phyloP scores from a whole-genome alignment of 1,140 invertebrate genomes.

The Pseudachorutes palmiensis region DNA sequence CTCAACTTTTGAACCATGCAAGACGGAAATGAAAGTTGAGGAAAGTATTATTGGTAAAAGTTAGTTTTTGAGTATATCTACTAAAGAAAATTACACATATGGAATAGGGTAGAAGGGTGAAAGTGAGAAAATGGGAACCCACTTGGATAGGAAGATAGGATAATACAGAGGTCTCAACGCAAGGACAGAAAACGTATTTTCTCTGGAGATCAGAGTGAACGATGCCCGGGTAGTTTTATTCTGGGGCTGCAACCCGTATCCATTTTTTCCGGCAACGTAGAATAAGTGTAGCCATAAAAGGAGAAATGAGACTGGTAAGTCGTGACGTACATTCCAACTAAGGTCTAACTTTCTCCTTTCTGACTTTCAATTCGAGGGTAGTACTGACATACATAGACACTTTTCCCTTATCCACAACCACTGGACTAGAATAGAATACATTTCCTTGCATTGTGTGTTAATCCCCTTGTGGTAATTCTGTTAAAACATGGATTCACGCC shows the following conservation, averaged over 20 bases:
- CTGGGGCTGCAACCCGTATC: not conserved
- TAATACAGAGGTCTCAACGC: not conserved
- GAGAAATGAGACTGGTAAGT: not conserved
- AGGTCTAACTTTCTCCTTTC: not conserved
- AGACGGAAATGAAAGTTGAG: not conserved
- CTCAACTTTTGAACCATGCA: not conserved
- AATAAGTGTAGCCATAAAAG: not conserved
- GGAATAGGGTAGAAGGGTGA: not conserved
- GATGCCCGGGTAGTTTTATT: not conserved
- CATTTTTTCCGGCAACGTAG: not conserved
- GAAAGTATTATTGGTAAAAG: not conserved
- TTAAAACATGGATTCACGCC: not conserved
- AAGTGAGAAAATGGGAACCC: not conserved
- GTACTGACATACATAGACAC: too few species aligned
- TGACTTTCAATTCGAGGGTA: slow-evolving; percentile 2
- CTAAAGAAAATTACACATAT: not conserved
- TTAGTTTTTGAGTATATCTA: not conserved
- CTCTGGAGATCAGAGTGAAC: not conserved
- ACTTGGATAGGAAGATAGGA: too few species aligned
- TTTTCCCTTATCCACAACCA: not conserved
- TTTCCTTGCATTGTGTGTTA: not conserved
- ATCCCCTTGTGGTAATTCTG: not conserved
- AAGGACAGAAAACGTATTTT: not conserved
- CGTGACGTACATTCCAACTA: not conserved
- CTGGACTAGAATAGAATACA: not conserved